Base-by-base conservation (phyloP, 2,797 vertebrate species). In the Myotis myotis region DNA sequence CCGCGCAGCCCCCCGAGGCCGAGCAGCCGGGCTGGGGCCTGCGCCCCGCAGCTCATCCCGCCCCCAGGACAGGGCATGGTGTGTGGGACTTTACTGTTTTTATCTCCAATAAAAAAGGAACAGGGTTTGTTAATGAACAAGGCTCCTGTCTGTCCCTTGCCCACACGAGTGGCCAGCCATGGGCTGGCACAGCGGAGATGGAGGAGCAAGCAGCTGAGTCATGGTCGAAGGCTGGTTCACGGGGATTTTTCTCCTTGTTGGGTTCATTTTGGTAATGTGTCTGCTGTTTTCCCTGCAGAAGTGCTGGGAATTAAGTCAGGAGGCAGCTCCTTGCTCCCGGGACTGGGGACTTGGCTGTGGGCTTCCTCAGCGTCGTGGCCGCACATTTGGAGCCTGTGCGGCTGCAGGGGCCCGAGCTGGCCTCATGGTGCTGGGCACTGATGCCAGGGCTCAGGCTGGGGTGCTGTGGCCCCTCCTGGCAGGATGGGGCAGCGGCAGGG, bases 81-180 rank as follows among this genome's bases (percentile, higher is more conserved):
- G 12, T 22, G 44, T 91, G 98, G 95, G 96, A 96, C 89, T 41
- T 16, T 0, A 62, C 33, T 60, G 47, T 96, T 98, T 98, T 98
- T 98, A 97, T 89, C 93, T 96, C 93, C 71, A 98, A 98, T 97
- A 98, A 71, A 85, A 81, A 85, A 96, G 49, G 80, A 44, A 57
- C 92, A 9, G 38, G 78, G 88, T 97, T 97, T 97, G 88, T 64
- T 97, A 96, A 70, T 3, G 90, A 90, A 36, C 0, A 0, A 4
- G 66, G 76, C 70, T 62, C 57, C 6, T 7, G 44, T 89, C 71
- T 15, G 51, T 86, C n/a, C 57, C 84, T 82, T 5, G 0, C 28
- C 51, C 25, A 8, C 6, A 10, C 4, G 11, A 2, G 22, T 8
- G 55, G 28, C 79, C 79, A n/a, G 80, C 51, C 13, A 0, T 1